Evolutionary conservation across 1,140 invertebrate genomes (phyloP).

Genomic region (Streblospio benedicti): DNA sequence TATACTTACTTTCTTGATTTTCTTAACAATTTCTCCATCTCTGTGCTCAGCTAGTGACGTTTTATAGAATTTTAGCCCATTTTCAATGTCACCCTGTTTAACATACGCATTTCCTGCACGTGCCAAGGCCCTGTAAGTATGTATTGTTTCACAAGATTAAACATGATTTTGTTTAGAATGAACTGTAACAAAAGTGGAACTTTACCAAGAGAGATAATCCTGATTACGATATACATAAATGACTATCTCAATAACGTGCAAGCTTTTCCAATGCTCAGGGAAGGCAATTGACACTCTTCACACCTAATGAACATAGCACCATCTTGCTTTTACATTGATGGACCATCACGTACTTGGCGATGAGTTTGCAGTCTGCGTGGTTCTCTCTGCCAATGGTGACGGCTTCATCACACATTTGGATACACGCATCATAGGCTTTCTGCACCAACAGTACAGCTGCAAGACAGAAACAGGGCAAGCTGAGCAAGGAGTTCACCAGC

Average conservation of each 20-base stretch:
- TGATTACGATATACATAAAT: neutral
- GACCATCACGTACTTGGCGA: slow-evolving; percentile 71
- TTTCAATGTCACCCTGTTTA: slow-evolving; percentile 64
- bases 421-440: slow-evolving; percentile 85
- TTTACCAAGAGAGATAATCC: neutral
- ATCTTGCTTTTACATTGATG: too few species aligned
- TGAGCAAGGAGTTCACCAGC: too few species aligned
- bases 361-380: slow-evolving; percentile 90
- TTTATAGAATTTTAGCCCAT: slow-evolving; percentile 84
- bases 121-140: slow-evolving; percentile 49
- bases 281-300: neutral
- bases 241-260: too few species aligned
- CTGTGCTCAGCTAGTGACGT: slow-evolving; percentile 96
- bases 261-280: neutral
- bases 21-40: slow-evolving; percentile 67
- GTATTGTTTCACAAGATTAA: neutral
- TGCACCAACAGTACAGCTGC: slow-evolving; percentile 90
- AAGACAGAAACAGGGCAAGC: slow-evolving; percentile 26
- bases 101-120: slow-evolving; percentile 52
- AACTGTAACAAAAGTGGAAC: neutral
- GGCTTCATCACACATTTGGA: slow-evolving; percentile 84
- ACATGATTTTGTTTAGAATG: neutral
- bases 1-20: slow-evolving; percentile 32
- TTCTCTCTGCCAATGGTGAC: slow-evolving; percentile 94
- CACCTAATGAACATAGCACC: too few species aligned